Base-by-base conservation (phyloP, 2,797 vertebrate genomes). In the Falco columbarius region DNA sequence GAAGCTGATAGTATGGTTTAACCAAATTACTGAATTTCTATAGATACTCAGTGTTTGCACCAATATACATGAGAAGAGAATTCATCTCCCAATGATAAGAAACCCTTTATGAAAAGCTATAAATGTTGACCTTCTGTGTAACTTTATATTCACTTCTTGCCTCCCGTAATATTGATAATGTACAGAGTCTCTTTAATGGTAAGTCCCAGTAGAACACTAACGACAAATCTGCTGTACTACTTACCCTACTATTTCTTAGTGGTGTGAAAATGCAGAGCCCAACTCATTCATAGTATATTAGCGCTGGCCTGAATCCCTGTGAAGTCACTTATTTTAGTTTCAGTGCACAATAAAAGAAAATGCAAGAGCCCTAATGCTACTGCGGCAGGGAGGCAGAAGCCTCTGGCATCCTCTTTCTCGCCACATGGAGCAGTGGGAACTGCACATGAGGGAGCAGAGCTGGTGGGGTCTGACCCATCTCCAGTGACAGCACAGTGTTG, bases 401-500 rank as follows among this genome's bases (percentile, higher is more conserved):
- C 62, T 56, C 44, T 10, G 49, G 30, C 13, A 29, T 14, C 10
- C 47, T 36, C 18, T 6, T 3, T 16, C 12, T 59, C 56, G 32
- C 22, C 61, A 17, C 16, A 22, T 2, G 8, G 73, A 24, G 49
- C 14, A 2, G 10, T 27, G 63, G 68, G 89, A 82, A 26, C 40
- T 0, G 2, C 22, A 54, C 0, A 0, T 16, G 10, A 38, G 30
- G 65, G 34, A 79, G 51, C 62, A n/a, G 58, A n/a, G 81, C 55
- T 46, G 75, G 29, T 46, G 74, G 66, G 38, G 2, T 23, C 42
- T 52, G 59, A 6, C 34, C 54, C 24, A 1, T 8, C 55, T 17
- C 7, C 0, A 0, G 40, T 13, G 62, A 36, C 0, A 0, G 30
- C 1, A 2, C 8, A 13, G 54, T 1, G 32, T 5, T 68, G 59